These are phyloP conservation scores for Labeo rohita DNA, from an alignment of 2,113 vertebrate genomes.

Conservation along the genomic window DNA sequence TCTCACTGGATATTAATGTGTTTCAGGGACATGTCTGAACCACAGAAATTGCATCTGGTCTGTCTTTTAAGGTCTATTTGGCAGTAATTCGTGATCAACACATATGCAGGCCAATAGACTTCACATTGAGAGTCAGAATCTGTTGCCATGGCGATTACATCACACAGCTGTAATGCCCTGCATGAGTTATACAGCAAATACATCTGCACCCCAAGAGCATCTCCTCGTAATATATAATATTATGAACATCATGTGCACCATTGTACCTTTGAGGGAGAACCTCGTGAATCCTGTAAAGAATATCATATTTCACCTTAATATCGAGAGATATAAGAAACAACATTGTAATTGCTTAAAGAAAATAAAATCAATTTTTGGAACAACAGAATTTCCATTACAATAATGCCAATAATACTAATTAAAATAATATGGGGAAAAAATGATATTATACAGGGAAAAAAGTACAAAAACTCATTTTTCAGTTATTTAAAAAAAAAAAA, in stretches of 20 bases:
- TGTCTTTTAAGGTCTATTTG: constrained; percentile 10
- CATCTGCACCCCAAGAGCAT: not conserved
- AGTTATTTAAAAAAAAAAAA: too few relatives aligned
- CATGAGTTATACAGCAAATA: constrained; percentile 9
- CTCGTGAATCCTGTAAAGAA: not conserved
- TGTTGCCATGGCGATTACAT: constrained; percentile 25
- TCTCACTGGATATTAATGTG: constrained; percentile 19
- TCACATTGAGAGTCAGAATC: constrained; percentile 9
- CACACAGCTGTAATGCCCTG: not conserved
- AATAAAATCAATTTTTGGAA: not conserved
- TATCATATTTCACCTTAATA: not conserved
- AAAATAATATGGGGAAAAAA: not conserved
- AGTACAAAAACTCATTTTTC: not conserved
- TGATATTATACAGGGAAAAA: not conserved
- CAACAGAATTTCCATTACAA: not conserved
- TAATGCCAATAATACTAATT: not conserved
- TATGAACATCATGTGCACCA: not conserved
- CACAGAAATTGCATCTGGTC: not conserved
- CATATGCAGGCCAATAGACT: not conserved
- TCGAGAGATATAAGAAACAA: not conserved
- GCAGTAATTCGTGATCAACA: constrained; percentile 11
- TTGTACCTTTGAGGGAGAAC: not conserved
- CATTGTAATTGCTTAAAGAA: not conserved
- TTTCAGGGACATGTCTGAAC: constrained; percentile 18
- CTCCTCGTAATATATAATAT: not conserved